Base-by-base conservation (phyloP, 37 sponge, comb jelly and placozoan genomes). In the Agelas oroides region DNA sequence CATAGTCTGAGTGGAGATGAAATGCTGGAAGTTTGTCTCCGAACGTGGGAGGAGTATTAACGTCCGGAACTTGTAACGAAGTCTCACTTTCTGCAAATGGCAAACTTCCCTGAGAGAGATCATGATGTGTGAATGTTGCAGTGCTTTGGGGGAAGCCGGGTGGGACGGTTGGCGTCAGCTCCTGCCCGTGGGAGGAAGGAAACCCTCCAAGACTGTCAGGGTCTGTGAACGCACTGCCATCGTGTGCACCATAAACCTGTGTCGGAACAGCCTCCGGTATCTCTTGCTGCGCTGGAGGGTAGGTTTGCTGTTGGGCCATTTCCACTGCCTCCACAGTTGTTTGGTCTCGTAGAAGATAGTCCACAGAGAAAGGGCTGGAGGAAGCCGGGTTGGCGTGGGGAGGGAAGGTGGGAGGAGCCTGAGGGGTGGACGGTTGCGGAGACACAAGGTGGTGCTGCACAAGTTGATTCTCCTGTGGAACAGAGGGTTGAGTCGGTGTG, bases 281-380 rank as follows among this genome's bases (percentile, higher is more conserved):
- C 17, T 53, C 18, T 2, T 25, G 27, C 62, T 61, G 12, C 14
- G 25, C 27, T 61, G 14, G 27, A 25, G 27, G 62, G 5, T 61
- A 25, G 12, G n/a, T 5, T 25, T 61, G 62, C 62, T 25, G 62
- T 5, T 5, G 62, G 12, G 14, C 62, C 46, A 46, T 46, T 21
- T 17, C 40, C 35, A 21, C 62, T 17, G 36, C 32, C 12, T 34
- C 21, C 21, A 62, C 35, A 21, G 15, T 59, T 23, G 63, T 61
- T 19, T 34, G 35, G 23, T 76, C 83, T 1, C 88, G 65, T 18
- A 81, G 76, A 6, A 76, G 32, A 70, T 46, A 81, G 70, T 81
- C 88, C 70, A 81, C 40, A 15, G 76, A 81, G 76, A 81, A 81
- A 1, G 88, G 88, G 32, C 61, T 76, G 25, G 69, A 59, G 58